phyloP scores from a whole-genome alignment of 2,888 invertebrate genomes.

The Cepaea hortensis region DNA sequence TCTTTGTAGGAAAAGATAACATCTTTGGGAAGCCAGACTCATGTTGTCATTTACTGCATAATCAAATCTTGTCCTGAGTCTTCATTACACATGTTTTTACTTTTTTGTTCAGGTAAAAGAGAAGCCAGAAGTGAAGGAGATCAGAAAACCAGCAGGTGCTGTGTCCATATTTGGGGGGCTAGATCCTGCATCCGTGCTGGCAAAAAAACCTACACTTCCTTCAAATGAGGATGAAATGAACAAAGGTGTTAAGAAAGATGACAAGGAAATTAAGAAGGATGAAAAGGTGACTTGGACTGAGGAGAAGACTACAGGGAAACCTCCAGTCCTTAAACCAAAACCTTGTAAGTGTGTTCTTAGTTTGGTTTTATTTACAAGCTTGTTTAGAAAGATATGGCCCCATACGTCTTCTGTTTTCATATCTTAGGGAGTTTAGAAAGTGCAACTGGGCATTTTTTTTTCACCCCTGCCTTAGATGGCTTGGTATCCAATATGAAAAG shows the following conservation, averaged over 20 bases:
- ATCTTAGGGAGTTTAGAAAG: no score
- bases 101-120: background rate
- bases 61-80: no score
- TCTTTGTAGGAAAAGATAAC: no score
- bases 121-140: slow-evolving; percentile 50
- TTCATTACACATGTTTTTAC: no score
- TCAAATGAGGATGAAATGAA: background rate
- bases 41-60: no score
- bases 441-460: no score
- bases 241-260: background rate
- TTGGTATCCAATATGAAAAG: no score
- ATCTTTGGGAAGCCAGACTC: no score
- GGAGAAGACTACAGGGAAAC: slow-evolving; percentile 8
- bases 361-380: background rate
- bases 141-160: slow-evolving; percentile 65
- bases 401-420: no score
- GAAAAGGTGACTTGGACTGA: slow-evolving; percentile 29
- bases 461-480: no score
- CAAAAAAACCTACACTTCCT: slow-evolving; percentile 44
- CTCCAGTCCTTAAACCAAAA: slow-evolving; percentile 6
- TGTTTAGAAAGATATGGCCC: background rate
- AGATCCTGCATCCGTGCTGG: slow-evolving; percentile 58
- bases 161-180: slow-evolving; percentile 71
- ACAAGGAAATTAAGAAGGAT: slow-evolving; percentile 21
- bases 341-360: background rate